Evolutionary conservation across 2,888 invertebrate genomes (phyloP).

Genomic region (Drosophila glabriapex): DNA sequence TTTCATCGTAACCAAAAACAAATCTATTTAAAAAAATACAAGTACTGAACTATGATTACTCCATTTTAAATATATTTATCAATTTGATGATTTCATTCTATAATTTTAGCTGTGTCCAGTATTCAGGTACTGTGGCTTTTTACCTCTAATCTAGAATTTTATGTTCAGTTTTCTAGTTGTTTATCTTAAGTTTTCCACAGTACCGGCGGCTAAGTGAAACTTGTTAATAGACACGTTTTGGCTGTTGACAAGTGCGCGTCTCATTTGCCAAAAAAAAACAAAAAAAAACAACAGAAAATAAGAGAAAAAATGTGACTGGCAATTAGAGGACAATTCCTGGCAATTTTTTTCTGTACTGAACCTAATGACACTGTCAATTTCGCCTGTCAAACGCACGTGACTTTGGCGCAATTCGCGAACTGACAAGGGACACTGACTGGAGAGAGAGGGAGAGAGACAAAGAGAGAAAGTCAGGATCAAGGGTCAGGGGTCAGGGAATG

Average conservation of each 20-base stretch:
- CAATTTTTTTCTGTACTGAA: slow-evolving; percentile 23
- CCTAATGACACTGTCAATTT: slow-evolving; percentile 69
- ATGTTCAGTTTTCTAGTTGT: neutral
- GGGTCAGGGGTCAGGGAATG: slow-evolving; percentile 1
- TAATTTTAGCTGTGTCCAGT: neutral
- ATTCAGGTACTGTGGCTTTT: neutral
- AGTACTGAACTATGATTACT: neutral
- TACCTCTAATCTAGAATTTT: neutral
- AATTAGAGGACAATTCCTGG: slow-evolving; percentile 43
- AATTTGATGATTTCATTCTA: neutral
- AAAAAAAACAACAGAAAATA: slow-evolving; percentile 23
- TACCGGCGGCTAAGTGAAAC: slow-evolving; percentile 33
- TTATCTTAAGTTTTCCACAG: slow-evolving; percentile 20
- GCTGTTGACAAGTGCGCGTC: slow-evolving; percentile 63
- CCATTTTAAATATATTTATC: neutral
- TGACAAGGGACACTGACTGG: slow-evolving; percentile 2
- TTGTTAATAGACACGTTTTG: slow-evolving; percentile 65
- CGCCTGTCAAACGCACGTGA: slow-evolving; percentile 77
- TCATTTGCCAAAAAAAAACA: slow-evolving; percentile 60
- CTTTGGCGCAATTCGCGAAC: slow-evolving; percentile 54
- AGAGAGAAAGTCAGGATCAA: neutral
- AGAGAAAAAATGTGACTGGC: slow-evolving; percentile 39
- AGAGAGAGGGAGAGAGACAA: neutral
- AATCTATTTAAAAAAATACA: neutral
- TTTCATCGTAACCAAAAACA: neutral